These are phyloP conservation scores for Chrysopa pallens DNA, from an alignment of 1,140 invertebrate species.

Conservation along the genomic window DNA sequence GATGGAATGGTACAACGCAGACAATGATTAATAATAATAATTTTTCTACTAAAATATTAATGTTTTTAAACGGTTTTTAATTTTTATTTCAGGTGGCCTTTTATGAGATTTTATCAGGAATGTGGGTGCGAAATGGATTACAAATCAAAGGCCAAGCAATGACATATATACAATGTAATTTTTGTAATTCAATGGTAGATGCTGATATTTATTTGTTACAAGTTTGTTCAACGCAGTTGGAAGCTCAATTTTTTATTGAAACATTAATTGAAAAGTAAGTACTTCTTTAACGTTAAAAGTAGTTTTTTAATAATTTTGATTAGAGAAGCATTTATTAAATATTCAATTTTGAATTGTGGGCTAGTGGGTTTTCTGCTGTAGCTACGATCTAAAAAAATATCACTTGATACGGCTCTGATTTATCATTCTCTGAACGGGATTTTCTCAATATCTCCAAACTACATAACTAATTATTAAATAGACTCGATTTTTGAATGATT, in stretches of 20 bases:
- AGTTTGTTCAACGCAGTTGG: constrained; percentile 77
- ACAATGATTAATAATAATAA: no score
- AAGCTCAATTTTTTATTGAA: constrained; percentile 67
- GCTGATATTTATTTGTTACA: constrained; percentile 88
- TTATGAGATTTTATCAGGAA: constrained; percentile 81
- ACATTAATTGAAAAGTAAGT: constrained; percentile 75
- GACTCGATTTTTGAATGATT: no score
- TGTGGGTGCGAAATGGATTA: constrained; percentile 92
- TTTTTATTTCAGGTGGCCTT: constrained; percentile 60
- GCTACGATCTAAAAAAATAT: constrained; percentile 3
- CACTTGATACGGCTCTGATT: constrained; percentile 3
- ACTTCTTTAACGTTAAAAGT: constrained; percentile 4
- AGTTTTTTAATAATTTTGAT: no score
- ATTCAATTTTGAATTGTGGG: no score
- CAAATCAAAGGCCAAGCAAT: constrained; percentile 97
- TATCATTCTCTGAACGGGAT: no score
- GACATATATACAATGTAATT: constrained; percentile 97
- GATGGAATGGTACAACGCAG: no score
- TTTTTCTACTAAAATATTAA: no score
- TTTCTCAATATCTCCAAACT: no score
- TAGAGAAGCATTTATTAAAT: not conserved
- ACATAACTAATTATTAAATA: no score
- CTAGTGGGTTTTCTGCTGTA: not conserved
- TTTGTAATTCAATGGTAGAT: constrained; percentile 96
- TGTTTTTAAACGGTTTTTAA: no score